Percentiles rank a stretch among this genome's conserved stretches.
Conservation (phyloP, 2,888 invertebrate genomes). For the Melikaiella ostensackeni region DNA sequence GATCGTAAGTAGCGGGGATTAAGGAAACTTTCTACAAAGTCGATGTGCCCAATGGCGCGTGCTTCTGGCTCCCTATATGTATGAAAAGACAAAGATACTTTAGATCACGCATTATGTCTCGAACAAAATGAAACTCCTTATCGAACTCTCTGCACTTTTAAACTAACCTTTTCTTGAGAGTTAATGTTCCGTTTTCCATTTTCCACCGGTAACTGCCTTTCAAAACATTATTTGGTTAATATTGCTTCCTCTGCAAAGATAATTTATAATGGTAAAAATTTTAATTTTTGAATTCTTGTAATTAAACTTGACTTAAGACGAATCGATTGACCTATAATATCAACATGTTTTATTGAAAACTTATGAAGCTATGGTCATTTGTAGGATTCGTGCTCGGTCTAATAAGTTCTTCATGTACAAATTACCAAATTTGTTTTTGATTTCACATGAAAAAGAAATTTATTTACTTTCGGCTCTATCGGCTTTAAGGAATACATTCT, state of each 20-base stretch:
- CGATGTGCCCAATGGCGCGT: constrained; percentile 56
- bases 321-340: too few relatives aligned
- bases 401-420: too few relatives aligned
- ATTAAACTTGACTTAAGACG: too few relatives aligned
- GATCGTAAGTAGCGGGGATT: constrained; percentile 59
- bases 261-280: too few relatives aligned
- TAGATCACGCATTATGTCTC: constrained; percentile 37
- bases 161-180: constrained; percentile 15
- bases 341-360: too few relatives aligned
- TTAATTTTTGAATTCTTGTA: too few relatives aligned
- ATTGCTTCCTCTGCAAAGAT: not conserved
- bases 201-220: not conserved
- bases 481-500: too few relatives aligned
- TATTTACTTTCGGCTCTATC: too few relatives aligned
- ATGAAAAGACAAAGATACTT: constrained; percentile 37
- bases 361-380: too few relatives aligned
- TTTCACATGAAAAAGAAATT: too few relatives aligned
- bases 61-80: constrained; percentile 44
- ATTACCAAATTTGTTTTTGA: too few relatives aligned
- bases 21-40: constrained; percentile 57
- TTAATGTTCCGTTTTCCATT: constrained; percentile 32
- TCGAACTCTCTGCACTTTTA: constrained; percentile 32
- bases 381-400: too few relatives aligned
- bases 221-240: constrained; percentile 1
- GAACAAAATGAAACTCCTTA: constrained; percentile 34